Base-by-base conservation (phyloP, 2,797 vertebrate genomes). In the Yasuhikotakia modesta region DNA sequence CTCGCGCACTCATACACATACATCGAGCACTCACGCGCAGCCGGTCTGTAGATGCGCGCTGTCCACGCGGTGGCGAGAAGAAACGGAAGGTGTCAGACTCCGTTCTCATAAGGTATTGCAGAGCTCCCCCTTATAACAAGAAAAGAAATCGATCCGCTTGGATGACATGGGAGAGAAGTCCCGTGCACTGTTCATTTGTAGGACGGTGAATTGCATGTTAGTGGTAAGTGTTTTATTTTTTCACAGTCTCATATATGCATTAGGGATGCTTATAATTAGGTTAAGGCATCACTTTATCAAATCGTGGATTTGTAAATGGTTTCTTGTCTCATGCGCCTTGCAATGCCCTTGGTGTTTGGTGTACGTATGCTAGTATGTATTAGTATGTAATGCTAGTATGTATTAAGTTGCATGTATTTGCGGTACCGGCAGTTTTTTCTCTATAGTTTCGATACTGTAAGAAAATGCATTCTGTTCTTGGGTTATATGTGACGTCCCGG, bases 171-270 rank as follows among this genome's bases (percentile, higher is more conserved):
- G 83, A 76, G 85, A 89, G 53, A 76, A 87, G 79, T 84, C 85
- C 16, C 82, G 35, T 27, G 46, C 19, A 14, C 35, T n/a, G 85
- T 76, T 79, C 77, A 81, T 66, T 75, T 57, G 58, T 32, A 17
- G 61, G n/a, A 78, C 79, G 39, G 22, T 58, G 84, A 57, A 73
- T 85, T 58, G 79, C 64, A 1, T 87, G 88, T 86, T 68, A 81
- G 88, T 61, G 92, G 92, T 93, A 88, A 93, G 92, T 89, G 79
- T 2, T 19, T 24, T 69, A 30, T 69, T 14, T 60, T 16, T 24
- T 19, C 57, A 1, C 22, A 60, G 64, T 11, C 4, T 5, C 39
- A 19, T 75, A 55, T 32, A 35, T 27, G 19, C 21, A 65, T 21
- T 1, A 27, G 10, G 32, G 14, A 57, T n/a, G n/a, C n/a, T n/a